These are phyloP conservation scores for Dasysyrphus tricinctus DNA, from an alignment of 2,888 invertebrate genomes.

Conservation along the genomic window DNA sequence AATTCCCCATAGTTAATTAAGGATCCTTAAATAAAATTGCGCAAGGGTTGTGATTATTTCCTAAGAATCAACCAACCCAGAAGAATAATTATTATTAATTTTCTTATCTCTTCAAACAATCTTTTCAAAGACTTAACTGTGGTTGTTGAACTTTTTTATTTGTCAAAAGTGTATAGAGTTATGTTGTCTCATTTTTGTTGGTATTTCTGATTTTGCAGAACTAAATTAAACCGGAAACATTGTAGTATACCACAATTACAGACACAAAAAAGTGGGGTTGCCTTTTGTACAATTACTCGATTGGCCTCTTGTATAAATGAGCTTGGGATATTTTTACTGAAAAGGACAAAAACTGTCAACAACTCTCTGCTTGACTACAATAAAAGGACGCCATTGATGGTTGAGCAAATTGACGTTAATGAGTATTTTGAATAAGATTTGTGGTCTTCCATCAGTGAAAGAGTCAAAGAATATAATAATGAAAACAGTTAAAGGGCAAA, in stretches of 20 bases:
- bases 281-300: neutral
- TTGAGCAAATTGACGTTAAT: constrained; percentile 56
- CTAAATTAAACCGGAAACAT: constrained; percentile 6
- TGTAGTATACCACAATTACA: neutral
- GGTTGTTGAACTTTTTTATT: neutral
- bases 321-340: neutral
- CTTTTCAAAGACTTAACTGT: neutral
- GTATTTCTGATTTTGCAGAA: neutral
- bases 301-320: neutral
- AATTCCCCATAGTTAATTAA: neutral
- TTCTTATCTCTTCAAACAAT: neutral
- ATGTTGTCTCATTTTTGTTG: neutral
- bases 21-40: neutral
- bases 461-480: neutral
- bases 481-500: neutral
- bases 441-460: neutral
- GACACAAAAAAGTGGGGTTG: neutral
- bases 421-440: constrained; percentile 41
- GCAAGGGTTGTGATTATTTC: neutral
- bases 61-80: neutral
- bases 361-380: neutral
- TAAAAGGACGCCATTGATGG: constrained; percentile 4
- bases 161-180: neutral
- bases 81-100: constrained; percentile 2
- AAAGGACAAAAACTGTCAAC: constrained; percentile 30